phyloP scores from a whole-genome alignment of 2,888 invertebrate genomes.

The Lasioglossum villosulum region DNA sequence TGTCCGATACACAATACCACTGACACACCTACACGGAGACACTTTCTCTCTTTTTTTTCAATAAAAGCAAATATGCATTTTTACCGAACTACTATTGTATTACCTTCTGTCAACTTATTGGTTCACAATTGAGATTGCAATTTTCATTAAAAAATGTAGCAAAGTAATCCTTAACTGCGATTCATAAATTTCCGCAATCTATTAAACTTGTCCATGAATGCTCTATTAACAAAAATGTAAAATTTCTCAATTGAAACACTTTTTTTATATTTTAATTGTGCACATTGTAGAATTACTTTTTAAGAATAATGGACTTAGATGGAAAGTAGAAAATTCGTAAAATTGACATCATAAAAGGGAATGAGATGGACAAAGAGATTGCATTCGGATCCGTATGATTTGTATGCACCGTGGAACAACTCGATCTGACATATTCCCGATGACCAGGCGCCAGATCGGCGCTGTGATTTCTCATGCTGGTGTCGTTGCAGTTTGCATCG shows the following conservation, averaged over 20 bases:
- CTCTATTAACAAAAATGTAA: too few species aligned
- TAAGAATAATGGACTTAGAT: background rate
- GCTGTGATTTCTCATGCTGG: slow-evolving; percentile 74
- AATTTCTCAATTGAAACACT: too few species aligned
- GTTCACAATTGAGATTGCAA: too few species aligned
- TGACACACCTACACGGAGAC: slow-evolving; percentile 43
- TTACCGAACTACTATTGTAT: slow-evolving; percentile 46
- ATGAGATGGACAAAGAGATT: slow-evolving; percentile 10
- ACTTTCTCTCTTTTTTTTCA: slow-evolving; percentile 53
- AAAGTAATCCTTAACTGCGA: too few species aligned
- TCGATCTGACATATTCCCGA: slow-evolving; percentile 72
- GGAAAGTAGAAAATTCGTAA: background rate
- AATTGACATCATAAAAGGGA: background rate
- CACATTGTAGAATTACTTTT: too few species aligned
- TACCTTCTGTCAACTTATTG: background rate
- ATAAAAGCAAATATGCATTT: slow-evolving; percentile 69
- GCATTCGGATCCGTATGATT: slow-evolving; percentile 49
- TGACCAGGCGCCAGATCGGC: slow-evolving; percentile 76
- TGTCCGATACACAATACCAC: slow-evolving; percentile 38
- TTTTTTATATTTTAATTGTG: background rate
- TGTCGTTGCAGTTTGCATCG: slow-evolving; percentile 40
- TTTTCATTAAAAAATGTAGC: too few species aligned
- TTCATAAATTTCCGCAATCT: too few species aligned
- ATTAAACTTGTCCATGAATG: too few species aligned
- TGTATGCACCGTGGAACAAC: slow-evolving; percentile 72